Base-by-base conservation (phyloP, 2,797 vertebrate species). In the Smutsia gigantea region DNA sequence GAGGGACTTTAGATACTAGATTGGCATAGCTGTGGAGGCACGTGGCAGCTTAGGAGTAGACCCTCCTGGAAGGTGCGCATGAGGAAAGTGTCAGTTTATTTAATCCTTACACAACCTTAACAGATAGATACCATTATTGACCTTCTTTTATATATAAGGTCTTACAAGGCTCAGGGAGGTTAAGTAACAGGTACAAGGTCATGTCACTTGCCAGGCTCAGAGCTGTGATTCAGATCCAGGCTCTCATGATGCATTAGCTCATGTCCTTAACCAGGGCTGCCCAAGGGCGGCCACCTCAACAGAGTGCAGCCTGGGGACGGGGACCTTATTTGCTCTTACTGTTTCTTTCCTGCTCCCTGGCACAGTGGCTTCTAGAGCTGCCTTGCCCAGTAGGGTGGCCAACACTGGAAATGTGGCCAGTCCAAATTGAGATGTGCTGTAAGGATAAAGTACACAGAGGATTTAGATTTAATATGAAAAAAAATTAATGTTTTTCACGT, bases 1-100 rank as follows among this genome's bases (percentile, higher is more conserved):
- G 9, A 34, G 12, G 3, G 39, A 12, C 39, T 19, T 75, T 1
- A 9, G 4, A 34, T 0, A 5, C 2, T 4, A 2, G 15, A 27
- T 2, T 27, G 15, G 74, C 37, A 12, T 9, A 7, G 64, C 79
- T 29, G 5, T 5, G 1, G 34, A 39, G 15, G 15, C 61, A 46
- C 0, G 23, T 29, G 46, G 11, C 25, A 46, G 1, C 19, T 10
- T 23, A 51, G 34, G 21, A 7, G 13, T 1, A 29, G 82, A 51
- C 29, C 13, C 5, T 4, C 10, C 6, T 0, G 42, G 57, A 59
- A n/a, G 53, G 4, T 4, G 7, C 3, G 0, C 23, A 4, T 7
- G 6, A 31, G 19, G n/a, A 51, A 61, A 18, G 21, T n/a, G 34
- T 27, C 17, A 34, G 49, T 42, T 82, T 42, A 39, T 31, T 63